phyloP scores from a whole-genome alignment of 1,140 invertebrate genomes.

The Plodia interpunctella region DNA sequence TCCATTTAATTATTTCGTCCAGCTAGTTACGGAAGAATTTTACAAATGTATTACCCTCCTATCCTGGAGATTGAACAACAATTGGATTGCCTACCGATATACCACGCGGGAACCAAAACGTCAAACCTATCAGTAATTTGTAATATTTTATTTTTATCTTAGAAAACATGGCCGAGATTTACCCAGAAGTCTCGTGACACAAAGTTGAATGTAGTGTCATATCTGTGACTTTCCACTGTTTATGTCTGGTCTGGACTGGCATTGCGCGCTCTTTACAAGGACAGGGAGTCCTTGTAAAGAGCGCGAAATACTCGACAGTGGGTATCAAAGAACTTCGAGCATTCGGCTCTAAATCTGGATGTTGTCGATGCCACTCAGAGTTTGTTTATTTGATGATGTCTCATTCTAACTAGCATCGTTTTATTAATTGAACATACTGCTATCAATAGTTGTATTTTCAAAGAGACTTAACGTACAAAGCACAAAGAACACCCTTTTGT shows the following conservation, averaged over 20 bases:
- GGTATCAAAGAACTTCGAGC: constrained; percentile 4
- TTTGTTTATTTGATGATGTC: background rate
- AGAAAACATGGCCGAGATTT: no score
- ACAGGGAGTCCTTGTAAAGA: background rate
- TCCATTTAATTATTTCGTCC: no score
- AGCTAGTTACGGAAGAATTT: no score
- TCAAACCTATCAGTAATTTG: no score
- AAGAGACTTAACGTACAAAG: no score
- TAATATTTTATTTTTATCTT: background rate
- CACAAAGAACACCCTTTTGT: no score
- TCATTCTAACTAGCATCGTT: background rate
- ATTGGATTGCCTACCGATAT: no score
- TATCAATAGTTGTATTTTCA: background rate
- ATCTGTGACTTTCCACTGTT: background rate
- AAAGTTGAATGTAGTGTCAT: background rate
- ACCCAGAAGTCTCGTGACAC: no score
- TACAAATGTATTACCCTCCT: no score
- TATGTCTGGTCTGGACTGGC: background rate
- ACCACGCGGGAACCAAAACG: no score
- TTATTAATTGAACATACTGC: background rate
- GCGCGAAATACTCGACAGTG: constrained; percentile 2
- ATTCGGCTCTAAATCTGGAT: background rate
- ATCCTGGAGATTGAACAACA: no score
- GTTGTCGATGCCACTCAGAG: background rate
- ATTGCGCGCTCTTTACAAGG: constrained; percentile 5